Conservation (phyloP, 2,113 vertebrate genomes). For the Melozone crissalis region DNA sequence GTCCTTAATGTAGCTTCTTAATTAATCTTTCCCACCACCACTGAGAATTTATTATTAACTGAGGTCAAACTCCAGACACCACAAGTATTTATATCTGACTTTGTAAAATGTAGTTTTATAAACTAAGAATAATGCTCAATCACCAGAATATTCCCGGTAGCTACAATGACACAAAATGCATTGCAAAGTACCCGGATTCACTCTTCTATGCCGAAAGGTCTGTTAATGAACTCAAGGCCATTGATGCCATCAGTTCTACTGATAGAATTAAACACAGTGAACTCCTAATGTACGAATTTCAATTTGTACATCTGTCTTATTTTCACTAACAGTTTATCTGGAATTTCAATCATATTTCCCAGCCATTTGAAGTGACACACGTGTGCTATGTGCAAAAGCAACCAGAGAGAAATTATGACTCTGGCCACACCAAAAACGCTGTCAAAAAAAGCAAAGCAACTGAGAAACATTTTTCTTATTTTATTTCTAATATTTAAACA, state of each 20-base stretch:
- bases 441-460: not conserved
- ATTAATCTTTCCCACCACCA: not conserved
- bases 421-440: not conserved
- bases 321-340: not conserved
- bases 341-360: not conserved
- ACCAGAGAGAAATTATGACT: not conserved
- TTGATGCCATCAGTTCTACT: not conserved
- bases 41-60: not conserved
- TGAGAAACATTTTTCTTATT: not conserved
- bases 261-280: not conserved
- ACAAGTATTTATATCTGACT: not conserved
- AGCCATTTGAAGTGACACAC: not conserved
- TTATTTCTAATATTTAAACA: not conserved
- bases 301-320: not conserved
- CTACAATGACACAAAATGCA: not conserved
- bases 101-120: not conserved
- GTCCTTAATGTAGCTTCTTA: not conserved
- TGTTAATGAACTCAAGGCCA: slow-evolving; percentile 28
- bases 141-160: not conserved
- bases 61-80: not conserved
- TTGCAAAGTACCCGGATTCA: not conserved
- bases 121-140: not conserved
- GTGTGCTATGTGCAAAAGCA: not conserved
- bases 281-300: not conserved
- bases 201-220: not conserved